Evolutionary conservation across 1,140 invertebrate species (phyloP).

Genomic region (Leptopilina boulardi): DNA sequence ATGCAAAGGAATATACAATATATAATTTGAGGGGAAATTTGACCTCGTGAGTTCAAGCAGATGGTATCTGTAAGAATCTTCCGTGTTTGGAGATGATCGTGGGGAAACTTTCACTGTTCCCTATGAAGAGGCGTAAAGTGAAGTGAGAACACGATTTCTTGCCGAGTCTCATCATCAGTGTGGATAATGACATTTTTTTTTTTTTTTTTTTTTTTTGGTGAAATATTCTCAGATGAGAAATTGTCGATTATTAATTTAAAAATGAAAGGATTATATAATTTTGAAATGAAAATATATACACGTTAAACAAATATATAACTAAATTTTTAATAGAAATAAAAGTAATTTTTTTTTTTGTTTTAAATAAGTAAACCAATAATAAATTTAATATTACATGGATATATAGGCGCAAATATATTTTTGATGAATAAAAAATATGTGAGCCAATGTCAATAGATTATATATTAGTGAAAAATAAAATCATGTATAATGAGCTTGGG

Average conservation of each 20-base stretch:
- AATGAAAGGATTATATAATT: neutral
- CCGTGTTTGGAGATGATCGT: neutral
- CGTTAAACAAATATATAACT: too few relatives aligned
- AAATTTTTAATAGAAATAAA: too few relatives aligned
- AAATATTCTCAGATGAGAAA: neutral
- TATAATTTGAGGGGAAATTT: slow-evolving; percentile 12
- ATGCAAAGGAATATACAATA: too few relatives aligned
- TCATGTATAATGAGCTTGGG: slow-evolving; percentile 40
- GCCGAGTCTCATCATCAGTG: neutral
- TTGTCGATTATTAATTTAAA: neutral
- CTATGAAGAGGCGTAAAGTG: neutral
- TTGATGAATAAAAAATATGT: slow-evolving; percentile 39
- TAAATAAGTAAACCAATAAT: too few relatives aligned
- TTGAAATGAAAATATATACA: neutral
- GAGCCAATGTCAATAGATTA: neutral
- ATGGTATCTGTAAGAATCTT: slow-evolving; percentile 16
- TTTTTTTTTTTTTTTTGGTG: neutral
- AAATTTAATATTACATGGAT: too few relatives aligned
- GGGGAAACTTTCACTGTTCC: slow-evolving; percentile 17
- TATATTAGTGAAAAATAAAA: neutral
- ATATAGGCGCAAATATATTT: too few relatives aligned
- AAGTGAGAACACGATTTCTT: slow-evolving; percentile 14
- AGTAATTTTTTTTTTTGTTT: too few relatives aligned
- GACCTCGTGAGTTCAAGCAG: slow-evolving; percentile 12
- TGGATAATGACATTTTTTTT: neutral